Conservation (phyloP, 2,888 invertebrate species). For the Tenodera sinensis region DNA sequence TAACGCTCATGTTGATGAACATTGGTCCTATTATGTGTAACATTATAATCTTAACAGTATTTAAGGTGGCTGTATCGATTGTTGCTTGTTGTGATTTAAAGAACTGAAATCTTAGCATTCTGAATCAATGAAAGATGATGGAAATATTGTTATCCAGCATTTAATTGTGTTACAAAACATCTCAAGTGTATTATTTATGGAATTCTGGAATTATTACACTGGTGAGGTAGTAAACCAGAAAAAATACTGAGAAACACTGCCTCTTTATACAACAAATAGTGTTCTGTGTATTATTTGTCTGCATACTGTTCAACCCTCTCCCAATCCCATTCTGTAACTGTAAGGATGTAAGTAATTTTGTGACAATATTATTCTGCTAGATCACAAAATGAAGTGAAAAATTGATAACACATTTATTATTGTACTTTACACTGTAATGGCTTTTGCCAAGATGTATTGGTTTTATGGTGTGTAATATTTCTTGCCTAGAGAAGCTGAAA, state of each 20-base stretch:
- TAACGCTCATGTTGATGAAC: background rate
- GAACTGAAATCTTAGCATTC: background rate
- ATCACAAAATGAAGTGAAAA: background rate
- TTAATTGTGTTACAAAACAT: background rate
- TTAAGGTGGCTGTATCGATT: background rate
- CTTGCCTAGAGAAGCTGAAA: background rate
- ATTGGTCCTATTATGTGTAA: background rate
- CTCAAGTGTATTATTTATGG: background rate
- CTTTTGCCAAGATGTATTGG: background rate
- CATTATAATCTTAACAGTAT: background rate
- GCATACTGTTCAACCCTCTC: background rate
- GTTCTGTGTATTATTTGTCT: background rate
- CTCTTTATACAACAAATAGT: background rate
- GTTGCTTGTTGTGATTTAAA: background rate
- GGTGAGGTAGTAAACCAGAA: background rate
- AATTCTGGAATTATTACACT: background rate
- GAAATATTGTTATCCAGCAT: background rate
- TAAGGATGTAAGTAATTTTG: background rate
- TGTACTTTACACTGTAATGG: background rate
- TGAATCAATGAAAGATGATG: background rate
- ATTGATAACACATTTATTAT: background rate
- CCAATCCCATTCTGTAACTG: background rate
- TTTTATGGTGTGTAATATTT: background rate
- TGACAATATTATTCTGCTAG: background rate
- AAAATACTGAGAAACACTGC: background rate